Percentiles rank a stretch among this genome's conserved stretches.
Conservation (phyloP, 2,888 invertebrate genomes). For the Timema podura region DNA sequence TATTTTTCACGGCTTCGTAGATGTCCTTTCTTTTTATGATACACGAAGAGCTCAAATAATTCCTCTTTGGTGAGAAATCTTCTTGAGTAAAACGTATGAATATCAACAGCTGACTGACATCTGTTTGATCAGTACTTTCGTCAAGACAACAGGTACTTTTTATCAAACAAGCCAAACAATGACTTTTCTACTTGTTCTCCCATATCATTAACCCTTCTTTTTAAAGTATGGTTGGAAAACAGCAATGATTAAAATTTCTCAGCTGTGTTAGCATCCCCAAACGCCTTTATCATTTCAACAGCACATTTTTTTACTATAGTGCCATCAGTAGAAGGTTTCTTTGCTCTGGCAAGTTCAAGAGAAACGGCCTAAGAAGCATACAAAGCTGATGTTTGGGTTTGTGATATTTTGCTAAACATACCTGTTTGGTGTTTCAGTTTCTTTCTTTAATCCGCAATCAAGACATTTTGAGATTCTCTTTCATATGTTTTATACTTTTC, state of each 20-base stretch:
- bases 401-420: not conserved
- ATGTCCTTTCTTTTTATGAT: constrained; percentile 10
- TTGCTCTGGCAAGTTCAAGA: not conserved
- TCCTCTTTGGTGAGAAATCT: constrained; percentile 17
- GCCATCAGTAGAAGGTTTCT: constrained; percentile 7
- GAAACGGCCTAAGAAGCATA: not conserved
- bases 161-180: not conserved
- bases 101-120: not conserved
- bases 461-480: constrained; percentile 2
- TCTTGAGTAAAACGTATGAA: not conserved
- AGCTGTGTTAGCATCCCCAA: not conserved
- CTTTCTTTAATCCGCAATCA: not conserved
- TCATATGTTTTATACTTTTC: constrained; percentile 2
- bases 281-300: not conserved
- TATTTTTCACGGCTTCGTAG: constrained; percentile 8
- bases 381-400: constrained; percentile 11
- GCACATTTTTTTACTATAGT: not conserved
- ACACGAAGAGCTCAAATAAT: constrained; percentile 9
- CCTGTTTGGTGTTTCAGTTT: constrained; percentile 4
- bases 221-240: not conserved
- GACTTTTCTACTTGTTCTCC: not conserved
- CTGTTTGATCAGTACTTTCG: constrained; percentile 10
- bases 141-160: not conserved
- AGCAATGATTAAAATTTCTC: not conserved
- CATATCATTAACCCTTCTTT: not conserved